Percentiles rank a stretch among this genome's conserved stretches.
Conservation (phyloP, 37 sponge, comb jelly and placozoan species). For the Axinella damicornis region DNA sequence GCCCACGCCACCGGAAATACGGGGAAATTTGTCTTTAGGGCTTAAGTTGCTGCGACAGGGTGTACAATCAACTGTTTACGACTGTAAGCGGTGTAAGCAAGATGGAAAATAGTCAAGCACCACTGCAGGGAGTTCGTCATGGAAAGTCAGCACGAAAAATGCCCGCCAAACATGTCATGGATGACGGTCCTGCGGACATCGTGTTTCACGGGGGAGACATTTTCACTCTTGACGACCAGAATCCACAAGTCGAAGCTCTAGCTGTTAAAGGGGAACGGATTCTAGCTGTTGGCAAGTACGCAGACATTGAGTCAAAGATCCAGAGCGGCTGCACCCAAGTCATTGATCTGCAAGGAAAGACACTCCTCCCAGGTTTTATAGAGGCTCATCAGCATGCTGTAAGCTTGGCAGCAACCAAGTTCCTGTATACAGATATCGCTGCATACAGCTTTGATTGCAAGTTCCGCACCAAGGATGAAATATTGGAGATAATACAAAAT, state of each 20-base stretch:
- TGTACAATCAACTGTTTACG: too few relatives aligned
- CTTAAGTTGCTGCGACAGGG: too few relatives aligned
- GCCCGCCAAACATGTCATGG: too few relatives aligned
- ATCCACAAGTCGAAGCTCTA: constrained; percentile 10
- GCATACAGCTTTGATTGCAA: neutral
- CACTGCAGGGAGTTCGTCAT: too few relatives aligned
- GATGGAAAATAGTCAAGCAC: too few relatives aligned
- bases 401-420: neutral
- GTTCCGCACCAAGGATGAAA: neutral
- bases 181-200: neutral
- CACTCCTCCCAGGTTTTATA: constrained; percentile 73
- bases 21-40: too few relatives aligned
- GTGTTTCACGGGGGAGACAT: constrained; percentile 1
- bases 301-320: neutral
- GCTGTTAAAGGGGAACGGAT: too few relatives aligned
- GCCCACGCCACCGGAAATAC: too few relatives aligned
- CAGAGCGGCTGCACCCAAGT: neutral
- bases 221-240: neutral
- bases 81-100: too few relatives aligned
- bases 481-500: too few relatives aligned
- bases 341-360: constrained; percentile 20
- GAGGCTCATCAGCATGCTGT: constrained; percentile 60
- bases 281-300: neutral
- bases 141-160: too few relatives aligned
- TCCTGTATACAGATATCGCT: constrained; percentile 5